Evolutionary conservation across 2,888 invertebrate genomes (phyloP), one percentile per base, ranked within the genome.

Genomic region (Tetramorium bicarinatum): DNA sequence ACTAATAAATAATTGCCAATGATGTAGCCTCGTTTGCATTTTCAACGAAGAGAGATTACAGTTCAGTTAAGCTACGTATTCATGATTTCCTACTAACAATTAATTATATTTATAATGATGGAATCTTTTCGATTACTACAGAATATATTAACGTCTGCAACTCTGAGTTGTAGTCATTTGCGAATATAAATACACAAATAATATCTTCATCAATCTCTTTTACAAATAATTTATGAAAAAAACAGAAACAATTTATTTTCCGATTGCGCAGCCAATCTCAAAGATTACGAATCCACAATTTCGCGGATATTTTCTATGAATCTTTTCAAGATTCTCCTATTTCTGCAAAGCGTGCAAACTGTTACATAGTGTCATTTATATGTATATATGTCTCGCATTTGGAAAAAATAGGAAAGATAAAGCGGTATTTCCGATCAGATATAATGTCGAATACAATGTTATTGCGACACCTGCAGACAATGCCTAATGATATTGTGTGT

Each of bases 381-480:
- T 41, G 56, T 25, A 29, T 29, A 29, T 29, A n/a, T 29, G 56
- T 38, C 6, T 56, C 54, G 29, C 25, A 6, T 44, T 44, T 44
- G n/a, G 21, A 44, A 29, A 77, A 56, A 67, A 34, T 44, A 34
- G 0, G n/a, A 15, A 64, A 41, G 8, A 15, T 77, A 77, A 34
- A 67, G 29, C n/a, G 74, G 18, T 21, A 61, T 15, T 75, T 61
- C 61, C 47, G 25, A 34, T 13, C 54, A 83, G 64, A 80, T 56
- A 71, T 41, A 80, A 11, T 18, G 9, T 7, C 18, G 9, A 44
- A 64, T 64, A 47, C 64, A 62, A 54, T 4, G 29, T 34, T 47
- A 41, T 84, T 72, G 59, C 83, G 6, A 83, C 72, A 83, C 56
- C 15, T 64, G 64, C 15, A 34, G n/a, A 83, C 21, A 62, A 64